Evolutionary conservation across 92 coral and sea anemone genomes (phyloP).

Genomic region (Hydrozoanthus gracilis): DNA sequence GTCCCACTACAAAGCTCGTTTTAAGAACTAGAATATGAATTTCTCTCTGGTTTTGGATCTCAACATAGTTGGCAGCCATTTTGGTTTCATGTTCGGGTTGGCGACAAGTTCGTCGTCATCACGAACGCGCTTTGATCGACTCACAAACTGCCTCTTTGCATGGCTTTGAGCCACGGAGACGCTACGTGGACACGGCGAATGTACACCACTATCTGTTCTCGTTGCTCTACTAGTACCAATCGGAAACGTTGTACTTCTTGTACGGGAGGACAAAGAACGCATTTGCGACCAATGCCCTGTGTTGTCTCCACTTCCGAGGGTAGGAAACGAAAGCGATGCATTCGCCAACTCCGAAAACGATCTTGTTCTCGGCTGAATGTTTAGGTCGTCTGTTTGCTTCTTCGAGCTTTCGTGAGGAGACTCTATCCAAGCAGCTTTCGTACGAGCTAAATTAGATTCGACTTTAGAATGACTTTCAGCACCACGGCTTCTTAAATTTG

Average conservation of each 20-base stretch:
- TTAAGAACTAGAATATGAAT: background rate
- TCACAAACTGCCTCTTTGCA: background rate
- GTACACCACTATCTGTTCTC: background rate
- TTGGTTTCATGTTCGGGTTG: constrained; percentile 31
- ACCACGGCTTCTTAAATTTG: background rate
- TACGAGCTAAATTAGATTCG: background rate
- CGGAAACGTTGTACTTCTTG: background rate
- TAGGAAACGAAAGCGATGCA: constrained; percentile 12
- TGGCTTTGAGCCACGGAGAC: background rate
- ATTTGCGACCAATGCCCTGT: background rate
- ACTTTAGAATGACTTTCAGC: background rate
- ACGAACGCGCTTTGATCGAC: constrained; percentile 26
- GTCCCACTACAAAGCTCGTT: background rate
- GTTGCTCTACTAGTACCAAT: background rate
- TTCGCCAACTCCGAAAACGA: constrained; percentile 16
- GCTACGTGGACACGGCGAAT: background rate
- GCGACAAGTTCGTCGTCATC: constrained; percentile 38
- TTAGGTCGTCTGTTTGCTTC: background rate
- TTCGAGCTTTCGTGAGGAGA: background rate
- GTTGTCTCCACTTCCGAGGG: background rate
- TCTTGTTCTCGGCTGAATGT: background rate
- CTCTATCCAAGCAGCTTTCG: background rate
- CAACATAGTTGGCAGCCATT: constrained; percentile 35
- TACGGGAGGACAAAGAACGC: constrained; percentile 5
- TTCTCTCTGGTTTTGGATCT: constrained; percentile 23